Conservation (phyloP, 2,113 vertebrate species). For the Halcyon senegalensis region DNA sequence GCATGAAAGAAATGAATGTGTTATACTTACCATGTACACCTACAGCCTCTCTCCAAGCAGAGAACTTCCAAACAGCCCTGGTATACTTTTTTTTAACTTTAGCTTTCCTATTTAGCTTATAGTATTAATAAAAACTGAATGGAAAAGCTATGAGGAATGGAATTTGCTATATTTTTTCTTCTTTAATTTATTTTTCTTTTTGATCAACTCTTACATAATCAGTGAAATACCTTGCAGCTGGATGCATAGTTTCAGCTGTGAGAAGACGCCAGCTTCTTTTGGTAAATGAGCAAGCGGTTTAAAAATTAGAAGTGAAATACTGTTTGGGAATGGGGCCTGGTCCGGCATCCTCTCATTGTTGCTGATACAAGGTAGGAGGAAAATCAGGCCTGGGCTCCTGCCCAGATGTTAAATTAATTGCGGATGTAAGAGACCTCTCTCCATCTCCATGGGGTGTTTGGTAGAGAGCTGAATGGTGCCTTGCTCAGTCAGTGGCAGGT, state of each 20-base stretch:
- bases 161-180: neutral
- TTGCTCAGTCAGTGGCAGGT: neutral
- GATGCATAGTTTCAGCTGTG: neutral
- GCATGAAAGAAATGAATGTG: neutral
- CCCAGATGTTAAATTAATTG: neutral
- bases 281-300: neutral
- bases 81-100: neutral
- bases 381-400: neutral
- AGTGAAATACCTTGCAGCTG: neutral
- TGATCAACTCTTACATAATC: neutral
- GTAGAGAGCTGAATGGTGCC: neutral
- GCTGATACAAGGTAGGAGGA: neutral
- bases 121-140: neutral
- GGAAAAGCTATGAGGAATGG: neutral
- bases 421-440: neutral
- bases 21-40: neutral
- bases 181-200: neutral
- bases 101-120: neutral
- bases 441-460: accelerated
- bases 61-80: neutral
- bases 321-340: neutral
- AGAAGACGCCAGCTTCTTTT: neutral
- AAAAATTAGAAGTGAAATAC: neutral
- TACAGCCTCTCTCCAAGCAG: neutral
- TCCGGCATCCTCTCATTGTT: neutral